Evolutionary conservation across 1,140 invertebrate species (phyloP), one percentile per base, ranked within the genome.

Genomic region (Drosophila obscura): DNA sequence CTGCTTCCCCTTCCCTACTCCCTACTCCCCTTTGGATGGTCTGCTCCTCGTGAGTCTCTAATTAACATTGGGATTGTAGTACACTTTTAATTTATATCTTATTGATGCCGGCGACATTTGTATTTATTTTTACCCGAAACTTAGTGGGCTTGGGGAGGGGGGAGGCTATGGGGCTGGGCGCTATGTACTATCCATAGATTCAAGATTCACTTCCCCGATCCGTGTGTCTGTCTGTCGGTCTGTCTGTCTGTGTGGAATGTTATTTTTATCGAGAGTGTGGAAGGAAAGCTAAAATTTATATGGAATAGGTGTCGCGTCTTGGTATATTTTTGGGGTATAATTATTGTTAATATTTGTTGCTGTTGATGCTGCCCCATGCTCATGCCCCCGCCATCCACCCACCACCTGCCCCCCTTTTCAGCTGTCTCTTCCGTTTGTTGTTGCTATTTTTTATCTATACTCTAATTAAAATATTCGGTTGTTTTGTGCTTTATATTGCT

Each of bases 401-500:
- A n/a, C 19, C 28, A 7, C 7, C 7, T 2, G 7, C 28, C 8
- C 28, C 11, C 43, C 39, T 26, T 9, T 19, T 15, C 15, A 7
- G 19, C 26, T 77, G 11, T 57, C 58, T 35, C 59, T 43, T 61
- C 31, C 35, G 31, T 57, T 72, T 83, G 55, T 60, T 84, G 35
- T 66, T 73, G 72, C 73, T 64, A 49, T 79, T 77, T 89, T 83
- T 80, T 88, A 88, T 77, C 79, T 88, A 88, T 80, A 89, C 80
- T 88, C 83, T 88, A 88, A 88, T 88, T 88, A 88, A 88, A 88
- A 88, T 88, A 89, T 88, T 88, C 83, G 66, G 81, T 67, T 77
- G 68, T 71, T 85, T 85, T 78, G 73, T 62, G 48, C 39, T 72
- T 62, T 51, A 65, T 76, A 65, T 85, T n/a, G 65, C 43, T 46